A percentile compares a stretch with the other conserved stretches of the same genome.
phyloP scores from a whole-genome alignment of 2,113 vertebrate species.

The Taurulus bubalis region DNA sequence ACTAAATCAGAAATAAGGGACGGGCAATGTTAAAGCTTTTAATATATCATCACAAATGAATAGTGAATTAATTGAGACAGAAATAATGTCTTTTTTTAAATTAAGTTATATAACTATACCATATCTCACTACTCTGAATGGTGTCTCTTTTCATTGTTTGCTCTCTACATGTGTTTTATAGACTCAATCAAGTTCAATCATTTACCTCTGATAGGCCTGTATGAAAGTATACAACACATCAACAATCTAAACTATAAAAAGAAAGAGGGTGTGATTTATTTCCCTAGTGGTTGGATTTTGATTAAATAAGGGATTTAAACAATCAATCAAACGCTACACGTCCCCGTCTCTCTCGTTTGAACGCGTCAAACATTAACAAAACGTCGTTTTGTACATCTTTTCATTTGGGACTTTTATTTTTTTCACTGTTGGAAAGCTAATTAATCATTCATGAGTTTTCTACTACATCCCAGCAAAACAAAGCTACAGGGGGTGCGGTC shows the following conservation, averaged over 20 bases:
- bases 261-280: slow-evolving; percentile 7
- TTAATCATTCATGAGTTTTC: slow-evolving; percentile 58
- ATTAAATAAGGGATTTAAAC: not conserved
- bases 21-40: not conserved
- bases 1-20: not conserved
- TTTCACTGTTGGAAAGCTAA: not conserved
- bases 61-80: not conserved
- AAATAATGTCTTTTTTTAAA: not conserved
- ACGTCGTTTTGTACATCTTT: not conserved
- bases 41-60: not conserved
- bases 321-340: not conserved
- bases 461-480: slow-evolving; percentile 58
- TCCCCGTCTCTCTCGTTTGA: no score
- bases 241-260: not conserved
- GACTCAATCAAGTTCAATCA: not conserved
- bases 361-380: not conserved
- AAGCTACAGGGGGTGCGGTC: slow-evolving; percentile 81
- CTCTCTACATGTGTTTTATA: not conserved
- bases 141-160: not conserved
- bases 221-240: no score
- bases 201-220: not conserved
- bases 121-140: not conserved
- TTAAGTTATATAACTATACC: not conserved
- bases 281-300: not conserved
- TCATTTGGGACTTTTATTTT: not conserved